These are phyloP conservation scores for Drepana falcataria DNA, from an alignment of 2,888 invertebrate species.

Conservation along the genomic window DNA sequence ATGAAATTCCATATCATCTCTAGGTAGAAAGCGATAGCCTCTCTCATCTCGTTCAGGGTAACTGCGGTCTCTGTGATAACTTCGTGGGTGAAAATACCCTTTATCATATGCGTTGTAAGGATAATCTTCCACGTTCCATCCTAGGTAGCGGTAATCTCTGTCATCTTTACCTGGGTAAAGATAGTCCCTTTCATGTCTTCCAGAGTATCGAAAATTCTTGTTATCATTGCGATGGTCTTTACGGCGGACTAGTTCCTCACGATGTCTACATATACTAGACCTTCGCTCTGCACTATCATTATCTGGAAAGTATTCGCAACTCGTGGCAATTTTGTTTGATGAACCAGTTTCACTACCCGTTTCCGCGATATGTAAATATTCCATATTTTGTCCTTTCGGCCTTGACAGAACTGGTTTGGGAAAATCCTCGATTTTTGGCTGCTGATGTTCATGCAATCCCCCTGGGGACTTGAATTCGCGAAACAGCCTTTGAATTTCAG, in stretches of 20 bases:
- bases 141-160: background rate
- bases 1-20: background rate
- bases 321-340: background rate
- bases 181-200: background rate
- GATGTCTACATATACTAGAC: too few species aligned
- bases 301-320: constrained; percentile 23
- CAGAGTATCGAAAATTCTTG: background rate
- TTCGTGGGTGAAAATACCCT: background rate
- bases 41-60: background rate
- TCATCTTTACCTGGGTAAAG: background rate
- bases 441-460: constrained; percentile 11
- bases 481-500: constrained; percentile 28
- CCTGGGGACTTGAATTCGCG: constrained; percentile 22
- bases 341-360: background rate
- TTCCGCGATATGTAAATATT: background rate
- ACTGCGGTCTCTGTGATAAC: background rate
- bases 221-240: background rate
- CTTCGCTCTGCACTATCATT: constrained; percentile 3
- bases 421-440: constrained; percentile 16
- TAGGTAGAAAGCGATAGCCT: background rate
- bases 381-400: background rate
- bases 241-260: too few species aligned
- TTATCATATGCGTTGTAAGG: background rate
- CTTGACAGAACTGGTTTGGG: constrained; percentile 9
- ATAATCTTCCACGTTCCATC: too few species aligned